A percentile compares a stretch with the other conserved stretches of the same genome.
These are phyloP conservation scores for Tetheella fluctuosa DNA, from an alignment of 2,888 invertebrate species.

Conservation along the genomic window DNA sequence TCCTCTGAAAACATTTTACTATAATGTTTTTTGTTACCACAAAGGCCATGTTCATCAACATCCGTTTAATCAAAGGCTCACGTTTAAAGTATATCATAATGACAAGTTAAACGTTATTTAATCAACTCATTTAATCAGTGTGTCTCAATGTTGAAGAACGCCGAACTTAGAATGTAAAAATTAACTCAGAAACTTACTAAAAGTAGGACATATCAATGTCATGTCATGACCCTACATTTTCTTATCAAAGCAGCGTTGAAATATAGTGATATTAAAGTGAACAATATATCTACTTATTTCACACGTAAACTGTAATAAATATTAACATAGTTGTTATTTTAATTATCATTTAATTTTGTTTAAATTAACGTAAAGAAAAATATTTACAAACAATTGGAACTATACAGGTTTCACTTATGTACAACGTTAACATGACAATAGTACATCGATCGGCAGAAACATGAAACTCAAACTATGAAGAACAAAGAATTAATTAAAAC, in stretches of 20 bases:
- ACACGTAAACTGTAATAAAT: background rate
- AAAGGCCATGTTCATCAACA: too few relatives aligned
- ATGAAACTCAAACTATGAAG: slow-evolving; percentile 26
- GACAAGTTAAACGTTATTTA: too few relatives aligned
- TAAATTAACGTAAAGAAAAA: background rate
- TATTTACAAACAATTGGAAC: slow-evolving; percentile 3
- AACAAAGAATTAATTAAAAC: slow-evolving; percentile 30
- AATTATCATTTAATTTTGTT: background rate
- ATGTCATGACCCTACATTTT: background rate
- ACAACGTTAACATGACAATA: background rate
- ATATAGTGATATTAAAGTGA: background rate
- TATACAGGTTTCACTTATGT: background rate
- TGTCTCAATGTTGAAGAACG: too few relatives aligned
- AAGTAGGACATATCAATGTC: background rate
- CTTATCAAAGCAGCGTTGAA: background rate
- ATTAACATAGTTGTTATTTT: background rate
- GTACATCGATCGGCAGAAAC: background rate
- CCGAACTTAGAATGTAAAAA: too few relatives aligned
- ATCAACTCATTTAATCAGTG: too few relatives aligned
- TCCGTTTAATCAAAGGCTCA: too few relatives aligned
- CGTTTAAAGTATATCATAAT: too few relatives aligned
- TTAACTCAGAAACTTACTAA: background rate
- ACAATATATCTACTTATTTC: background rate
- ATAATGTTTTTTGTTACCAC: too few relatives aligned
- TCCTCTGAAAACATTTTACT: too few relatives aligned